phyloP scores from a whole-genome alignment of 2,888 invertebrate species.

The Aphrophora alni region DNA sequence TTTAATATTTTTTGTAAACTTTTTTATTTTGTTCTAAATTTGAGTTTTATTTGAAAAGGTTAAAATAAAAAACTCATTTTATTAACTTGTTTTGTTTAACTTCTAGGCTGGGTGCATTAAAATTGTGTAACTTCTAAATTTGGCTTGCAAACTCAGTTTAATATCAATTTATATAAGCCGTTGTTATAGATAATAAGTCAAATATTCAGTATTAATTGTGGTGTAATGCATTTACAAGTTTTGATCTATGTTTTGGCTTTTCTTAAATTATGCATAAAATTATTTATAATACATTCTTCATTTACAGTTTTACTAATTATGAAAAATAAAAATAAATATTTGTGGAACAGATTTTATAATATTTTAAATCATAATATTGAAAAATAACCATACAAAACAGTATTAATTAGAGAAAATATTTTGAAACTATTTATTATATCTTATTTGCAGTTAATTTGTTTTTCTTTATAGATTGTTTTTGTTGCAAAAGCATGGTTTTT shows the following conservation, averaged over 20 bases:
- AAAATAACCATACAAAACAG: neutral
- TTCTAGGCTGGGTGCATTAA: neutral
- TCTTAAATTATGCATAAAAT: neutral
- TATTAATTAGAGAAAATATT: neutral
- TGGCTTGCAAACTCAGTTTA: neutral
- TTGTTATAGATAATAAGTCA: neutral
- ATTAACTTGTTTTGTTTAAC: neutral
- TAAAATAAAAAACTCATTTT: neutral
- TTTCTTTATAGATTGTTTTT: neutral
- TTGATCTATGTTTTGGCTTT: neutral
- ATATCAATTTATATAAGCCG: neutral
- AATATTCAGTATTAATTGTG: neutral
- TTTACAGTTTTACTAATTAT: neutral
- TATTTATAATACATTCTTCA: neutral
- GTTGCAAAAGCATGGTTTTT: neutral
- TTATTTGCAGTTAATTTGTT: neutral
- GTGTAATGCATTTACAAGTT: slow-evolving; percentile 2
- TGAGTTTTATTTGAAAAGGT: neutral
- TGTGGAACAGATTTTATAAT: neutral
- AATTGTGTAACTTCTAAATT: neutral
- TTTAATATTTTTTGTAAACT: no score
- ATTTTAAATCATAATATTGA: neutral
- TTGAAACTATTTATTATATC: neutral
- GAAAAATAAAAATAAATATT: no score
- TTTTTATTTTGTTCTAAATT: no score